These are phyloP conservation scores for Lamproptera curius DNA, from an alignment of 2,888 invertebrate species.

Conservation along the genomic window DNA sequence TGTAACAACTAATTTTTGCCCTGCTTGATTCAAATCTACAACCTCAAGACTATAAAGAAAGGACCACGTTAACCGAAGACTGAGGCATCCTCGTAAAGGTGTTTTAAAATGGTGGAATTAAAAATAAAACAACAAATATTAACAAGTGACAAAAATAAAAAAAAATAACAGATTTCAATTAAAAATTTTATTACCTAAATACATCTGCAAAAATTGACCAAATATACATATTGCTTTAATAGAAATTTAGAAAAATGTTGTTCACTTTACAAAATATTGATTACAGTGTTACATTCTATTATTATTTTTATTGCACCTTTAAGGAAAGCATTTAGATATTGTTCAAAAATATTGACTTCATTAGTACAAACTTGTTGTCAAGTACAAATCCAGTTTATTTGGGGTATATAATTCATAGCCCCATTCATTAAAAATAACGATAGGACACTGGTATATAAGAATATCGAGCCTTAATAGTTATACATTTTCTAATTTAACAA, in stretches of 20 bases:
- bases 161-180: conserved; percentile 20
- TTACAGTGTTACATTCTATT: conserved; percentile 21
- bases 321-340: too few species aligned
- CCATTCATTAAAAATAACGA: too few species aligned
- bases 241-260: conserved; percentile 38
- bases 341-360: too few species aligned
- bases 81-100: too few species aligned
- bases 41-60: too few species aligned
- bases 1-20: too few species aligned
- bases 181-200: conserved; percentile 33
- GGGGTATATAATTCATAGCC: too few species aligned
- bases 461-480: conserved; percentile 1
- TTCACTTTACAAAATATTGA: conserved; percentile 27
- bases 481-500: neutral
- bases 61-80: too few species aligned
- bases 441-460: too few species aligned
- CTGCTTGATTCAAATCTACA: too few species aligned
- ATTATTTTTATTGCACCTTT: conserved; percentile 16
- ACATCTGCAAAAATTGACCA: conserved; percentile 38
- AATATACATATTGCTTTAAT: conserved; percentile 39
- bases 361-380: too few species aligned
- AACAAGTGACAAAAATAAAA: conserved; percentile 4
- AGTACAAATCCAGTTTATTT: too few species aligned
- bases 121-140: conserved; percentile 9
- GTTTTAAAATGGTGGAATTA: neutral